Base-by-base conservation (phyloP, 2,113 vertebrate species). In the Nycticebus coucang region DNA sequence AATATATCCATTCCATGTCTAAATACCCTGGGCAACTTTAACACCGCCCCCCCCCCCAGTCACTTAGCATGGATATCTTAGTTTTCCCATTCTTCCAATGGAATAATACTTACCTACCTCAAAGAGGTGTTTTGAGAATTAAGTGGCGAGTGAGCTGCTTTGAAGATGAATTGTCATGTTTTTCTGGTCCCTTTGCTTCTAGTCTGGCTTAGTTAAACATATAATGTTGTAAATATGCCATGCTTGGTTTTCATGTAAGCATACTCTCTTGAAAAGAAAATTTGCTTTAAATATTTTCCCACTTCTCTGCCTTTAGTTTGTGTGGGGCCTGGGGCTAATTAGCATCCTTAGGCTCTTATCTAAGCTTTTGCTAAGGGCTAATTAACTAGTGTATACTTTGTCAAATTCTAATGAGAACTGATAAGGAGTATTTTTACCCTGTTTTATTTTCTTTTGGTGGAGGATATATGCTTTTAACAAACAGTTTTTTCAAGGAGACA, bases 391-490 rank as follows among this genome's bases (percentile, higher is more conserved):
- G 26, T 89, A 93, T 96, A 93, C 60, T 96, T 95, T 71, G 71
- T 95, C 95, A 95, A 92, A 93, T 95, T 95, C 87, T 97, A 95
- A 87, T 95, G 80, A 95, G 60, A 97, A 93, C 28, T 62, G 90
- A 93, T 93, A 95, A 95, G 87, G 68, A 68, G 55, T 93, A 94
- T 95, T 93, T 90, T 93, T 68, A 91, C 64, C 66, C 4, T 4
- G 28, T 89, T 97, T 95, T 87, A 45, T 89, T 93, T 96, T 92
- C 59, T 93, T 79, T 87, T 10, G n/a, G n/a, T n/a, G 28, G 13
- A 80, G 78, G 18, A 92, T 72, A 84, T 62, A 93, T 97, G 93
- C 75, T 93, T 96, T 95, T 82, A 84, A 75, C 8, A 71, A 94
- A 89, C n/a, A 74, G 91, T 95, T 88, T 35, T 17, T 62, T 59